Evolutionary conservation across 2,797 vertebrate genomes (phyloP).

Genomic region (Pyrocephalus nanus): DNA sequence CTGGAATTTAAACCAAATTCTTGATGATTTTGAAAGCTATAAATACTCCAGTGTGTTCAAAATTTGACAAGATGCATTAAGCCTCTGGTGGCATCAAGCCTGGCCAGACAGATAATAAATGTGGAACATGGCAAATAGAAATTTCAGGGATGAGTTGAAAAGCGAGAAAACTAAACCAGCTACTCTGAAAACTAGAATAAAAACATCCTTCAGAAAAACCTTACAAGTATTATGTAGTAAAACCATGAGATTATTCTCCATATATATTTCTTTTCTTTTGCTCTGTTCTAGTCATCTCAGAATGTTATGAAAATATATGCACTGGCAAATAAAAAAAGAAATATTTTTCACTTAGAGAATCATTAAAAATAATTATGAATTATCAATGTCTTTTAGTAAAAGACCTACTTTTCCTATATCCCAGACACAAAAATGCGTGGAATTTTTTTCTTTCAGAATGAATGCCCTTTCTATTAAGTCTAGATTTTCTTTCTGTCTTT

Average conservation of each 20-base stretch:
- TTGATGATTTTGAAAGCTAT: neutral
- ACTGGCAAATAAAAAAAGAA: neutral
- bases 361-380: neutral
- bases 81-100: neutral
- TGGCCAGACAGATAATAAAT: neutral
- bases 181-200: neutral
- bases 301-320: neutral
- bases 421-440: neutral
- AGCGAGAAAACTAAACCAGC: neutral
- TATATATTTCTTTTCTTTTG: neutral
- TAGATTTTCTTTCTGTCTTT: conserved; percentile 55
- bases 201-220: neutral
- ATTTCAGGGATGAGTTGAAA: neutral
- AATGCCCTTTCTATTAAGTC: conserved; percentile 20
- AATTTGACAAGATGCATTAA: neutral
- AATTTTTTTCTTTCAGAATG: neutral
- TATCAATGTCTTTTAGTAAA: neutral
- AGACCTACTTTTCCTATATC: neutral
- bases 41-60: neutral
- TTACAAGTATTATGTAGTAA: neutral
- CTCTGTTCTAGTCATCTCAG: neutral
- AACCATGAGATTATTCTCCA: neutral
- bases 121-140: neutral
- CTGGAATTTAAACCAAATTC: neutral
- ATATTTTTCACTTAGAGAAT: neutral